A percentile compares a stretch with the other conserved stretches of the same genome.
phyloP scores from a whole-genome alignment of 1,140 invertebrate genomes.

The Bilobella aurantiaca region DNA sequence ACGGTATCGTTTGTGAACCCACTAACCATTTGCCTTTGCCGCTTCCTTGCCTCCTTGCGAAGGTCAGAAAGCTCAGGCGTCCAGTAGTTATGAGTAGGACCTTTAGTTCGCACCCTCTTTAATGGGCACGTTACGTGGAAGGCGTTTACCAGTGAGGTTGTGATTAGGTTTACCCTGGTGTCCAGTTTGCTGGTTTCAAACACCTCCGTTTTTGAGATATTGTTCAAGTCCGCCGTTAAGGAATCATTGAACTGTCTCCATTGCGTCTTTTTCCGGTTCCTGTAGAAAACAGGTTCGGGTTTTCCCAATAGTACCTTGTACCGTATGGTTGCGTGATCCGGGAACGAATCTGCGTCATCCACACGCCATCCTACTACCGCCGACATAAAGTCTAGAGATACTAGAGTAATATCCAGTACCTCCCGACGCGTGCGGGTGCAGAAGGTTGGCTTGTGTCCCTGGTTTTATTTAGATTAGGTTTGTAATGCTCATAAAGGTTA shows the following conservation, averaged over 20 bases:
- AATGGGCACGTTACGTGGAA: constrained; percentile 5
- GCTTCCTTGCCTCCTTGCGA: neutral
- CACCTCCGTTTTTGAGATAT: neutral
- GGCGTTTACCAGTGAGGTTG: neutral
- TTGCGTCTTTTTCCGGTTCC: constrained; percentile 19
- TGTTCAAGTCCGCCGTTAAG: neutral
- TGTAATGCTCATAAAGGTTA: too few species aligned
- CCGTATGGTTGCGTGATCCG: constrained; percentile 17
- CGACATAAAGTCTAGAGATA: neutral
- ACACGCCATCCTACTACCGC: constrained; percentile 14
- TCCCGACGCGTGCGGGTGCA: neutral
- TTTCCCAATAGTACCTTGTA: neutral
- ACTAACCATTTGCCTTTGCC: neutral
- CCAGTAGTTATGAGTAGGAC: constrained; percentile 7
- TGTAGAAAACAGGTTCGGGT: neutral
- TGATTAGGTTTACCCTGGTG: neutral
- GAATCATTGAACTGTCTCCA: neutral
- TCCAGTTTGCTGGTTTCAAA: constrained; percentile 3
- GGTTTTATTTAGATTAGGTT: constrained; percentile 9
- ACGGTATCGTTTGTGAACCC: neutral
- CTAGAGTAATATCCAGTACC: constrained; percentile 23
- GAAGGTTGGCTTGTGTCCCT: constrained; percentile 18
- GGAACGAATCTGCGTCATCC: constrained; percentile 14
- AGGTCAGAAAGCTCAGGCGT: neutral
- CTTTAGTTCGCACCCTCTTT: neutral